phyloP scores from a whole-genome alignment of 2,888 invertebrate species.

The Theretra japonica region DNA sequence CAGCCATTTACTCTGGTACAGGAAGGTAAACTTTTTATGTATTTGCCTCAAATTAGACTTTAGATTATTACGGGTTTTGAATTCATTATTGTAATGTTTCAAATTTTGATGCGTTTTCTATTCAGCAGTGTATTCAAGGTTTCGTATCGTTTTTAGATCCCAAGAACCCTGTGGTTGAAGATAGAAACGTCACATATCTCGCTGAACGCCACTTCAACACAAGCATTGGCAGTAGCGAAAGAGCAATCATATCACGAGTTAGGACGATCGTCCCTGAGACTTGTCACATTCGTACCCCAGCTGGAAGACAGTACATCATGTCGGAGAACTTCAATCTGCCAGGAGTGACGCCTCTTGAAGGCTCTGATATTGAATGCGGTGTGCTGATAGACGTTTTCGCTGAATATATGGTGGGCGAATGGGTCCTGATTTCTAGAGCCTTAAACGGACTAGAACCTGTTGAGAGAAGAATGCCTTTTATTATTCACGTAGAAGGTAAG shows the following conservation, averaged over 20 bases:
- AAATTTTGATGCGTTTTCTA: too few relatives aligned
- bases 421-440: conserved; percentile 65
- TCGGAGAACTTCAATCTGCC: conserved; percentile 51
- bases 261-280: conserved; percentile 46
- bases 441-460: conserved; percentile 40
- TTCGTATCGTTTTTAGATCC: conserved; percentile 51
- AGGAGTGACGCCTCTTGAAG: conserved; percentile 52
- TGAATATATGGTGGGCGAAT: conserved; percentile 59
- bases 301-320: conserved; percentile 53
- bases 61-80: too few relatives aligned
- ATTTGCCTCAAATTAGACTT: neutral
- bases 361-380: conserved; percentile 54
- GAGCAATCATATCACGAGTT: conserved; percentile 44
- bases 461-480: conserved; percentile 65
- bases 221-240: conserved; percentile 44
- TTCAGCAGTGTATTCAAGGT: neutral
- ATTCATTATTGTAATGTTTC: too few relatives aligned
- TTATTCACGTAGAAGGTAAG: conserved; percentile 68
- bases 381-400: conserved; percentile 51
- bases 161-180: conserved; percentile 48
- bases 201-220: conserved; percentile 36
- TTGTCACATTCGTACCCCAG: conserved; percentile 61
- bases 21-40: conserved; percentile 51
- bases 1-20: conserved; percentile 45
- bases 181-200: conserved; percentile 43